Percentiles rank a stretch among this genome's conserved stretches.
Evolutionary conservation across 2,113 vertebrate genomes (phyloP).

Genomic region (Burhinus bistriatus): DNA sequence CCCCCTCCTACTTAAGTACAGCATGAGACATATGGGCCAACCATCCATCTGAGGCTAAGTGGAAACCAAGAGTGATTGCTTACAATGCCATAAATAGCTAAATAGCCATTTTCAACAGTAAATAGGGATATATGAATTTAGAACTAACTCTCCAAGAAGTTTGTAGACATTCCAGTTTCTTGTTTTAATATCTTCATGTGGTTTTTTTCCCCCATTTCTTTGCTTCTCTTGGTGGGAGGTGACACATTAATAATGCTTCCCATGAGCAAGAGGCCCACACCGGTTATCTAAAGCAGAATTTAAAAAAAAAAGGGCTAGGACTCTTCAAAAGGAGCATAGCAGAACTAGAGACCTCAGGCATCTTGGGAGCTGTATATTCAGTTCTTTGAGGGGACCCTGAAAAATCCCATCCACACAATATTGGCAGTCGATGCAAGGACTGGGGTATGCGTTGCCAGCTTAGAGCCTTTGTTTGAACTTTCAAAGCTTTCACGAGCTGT

Average conservation of each 20-base stretch:
- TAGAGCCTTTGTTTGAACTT: neutral
- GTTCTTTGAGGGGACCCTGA: neutral
- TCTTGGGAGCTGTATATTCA: neutral
- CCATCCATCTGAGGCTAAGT: neutral
- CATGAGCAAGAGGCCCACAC: neutral
- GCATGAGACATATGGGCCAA: neutral
- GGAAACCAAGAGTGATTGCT: neutral
- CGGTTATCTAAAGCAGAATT: conserved; percentile 18
- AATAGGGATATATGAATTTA: neutral
- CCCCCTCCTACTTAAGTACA: neutral
- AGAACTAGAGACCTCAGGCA: neutral
- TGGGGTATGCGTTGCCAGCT: neutral
- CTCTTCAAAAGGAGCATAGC: neutral
- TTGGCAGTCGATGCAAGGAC: neutral
- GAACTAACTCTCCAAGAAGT: neutral
- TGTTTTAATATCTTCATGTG: conserved; percentile 48
- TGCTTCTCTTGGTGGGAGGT: conserved; percentile 28
- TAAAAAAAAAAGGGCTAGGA: neutral
- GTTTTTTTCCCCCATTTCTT: neutral
- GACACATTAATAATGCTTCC: conserved; percentile 10
- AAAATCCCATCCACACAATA: neutral
- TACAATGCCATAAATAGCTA: conserved; percentile 5
- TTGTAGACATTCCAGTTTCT: conserved; percentile 26
- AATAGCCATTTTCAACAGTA: neutral
- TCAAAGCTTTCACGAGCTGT: neutral